Evolutionary conservation across 2,797 vertebrate species (phyloP).

Genomic region (Peromyscus eremicus): DNA sequence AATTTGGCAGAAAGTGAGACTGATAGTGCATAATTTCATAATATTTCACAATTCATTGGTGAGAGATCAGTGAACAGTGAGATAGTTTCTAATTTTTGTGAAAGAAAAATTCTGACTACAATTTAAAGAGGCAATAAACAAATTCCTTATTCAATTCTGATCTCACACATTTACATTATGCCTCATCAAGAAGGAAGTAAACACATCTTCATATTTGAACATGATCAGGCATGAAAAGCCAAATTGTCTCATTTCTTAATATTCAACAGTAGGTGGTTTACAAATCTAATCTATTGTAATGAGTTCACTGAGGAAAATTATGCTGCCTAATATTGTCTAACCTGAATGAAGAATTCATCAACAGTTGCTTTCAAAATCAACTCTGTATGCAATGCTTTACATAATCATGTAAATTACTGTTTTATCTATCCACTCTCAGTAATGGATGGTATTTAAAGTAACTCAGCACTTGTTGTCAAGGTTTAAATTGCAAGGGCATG

Average conservation of each 20-base stretch:
- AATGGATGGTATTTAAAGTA: conserved; percentile 68
- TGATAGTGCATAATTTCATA: background rate
- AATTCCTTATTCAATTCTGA: conserved; percentile 23
- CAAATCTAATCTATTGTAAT: conserved; percentile 79
- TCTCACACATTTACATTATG: background rate
- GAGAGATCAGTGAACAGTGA: background rate
- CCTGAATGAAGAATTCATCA: conserved; percentile 73
- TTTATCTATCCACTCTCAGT: conserved; percentile 69
- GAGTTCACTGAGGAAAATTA: conserved; percentile 76
- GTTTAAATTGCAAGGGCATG: conserved; percentile 69
- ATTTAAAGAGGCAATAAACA: background rate
- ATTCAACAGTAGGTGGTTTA: conserved; percentile 60
- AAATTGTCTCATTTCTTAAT: conserved; percentile 74
- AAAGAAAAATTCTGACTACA: background rate
- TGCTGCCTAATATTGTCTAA: conserved; percentile 76
- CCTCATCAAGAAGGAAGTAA: conserved; percentile 29
- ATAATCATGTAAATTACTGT: conserved; percentile 74
- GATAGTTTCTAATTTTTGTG: background rate
- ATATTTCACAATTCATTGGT: background rate
- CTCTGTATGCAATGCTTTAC: conserved; percentile 65
- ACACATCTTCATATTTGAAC: conserved; percentile 9
- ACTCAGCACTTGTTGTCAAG: conserved; percentile 55
- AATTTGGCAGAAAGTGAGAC: background rate
- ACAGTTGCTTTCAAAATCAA: conserved; percentile 77
- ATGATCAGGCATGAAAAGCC: conserved; percentile 63